phyloP scores from a whole-genome alignment of 2,797 vertebrate species.

The Rhabdophis nuchalis region DNA sequence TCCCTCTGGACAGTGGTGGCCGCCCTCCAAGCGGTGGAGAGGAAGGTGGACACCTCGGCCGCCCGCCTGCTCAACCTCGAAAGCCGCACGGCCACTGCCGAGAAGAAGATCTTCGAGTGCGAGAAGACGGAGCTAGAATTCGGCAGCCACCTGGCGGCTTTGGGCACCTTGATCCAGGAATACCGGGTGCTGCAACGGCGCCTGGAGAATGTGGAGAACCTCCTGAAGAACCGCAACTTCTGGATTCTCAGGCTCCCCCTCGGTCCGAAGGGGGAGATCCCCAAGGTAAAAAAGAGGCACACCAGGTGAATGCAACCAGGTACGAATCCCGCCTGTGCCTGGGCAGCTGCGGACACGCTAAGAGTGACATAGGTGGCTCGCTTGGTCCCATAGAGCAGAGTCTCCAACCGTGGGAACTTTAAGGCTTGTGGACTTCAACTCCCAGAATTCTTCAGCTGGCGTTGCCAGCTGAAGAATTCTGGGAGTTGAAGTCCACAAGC shows the following conservation, averaged over 20 bases:
- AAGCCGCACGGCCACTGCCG: slow-evolving; percentile 42
- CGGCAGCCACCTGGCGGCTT: slow-evolving; percentile 57
- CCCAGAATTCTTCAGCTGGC: rapidly evolving
- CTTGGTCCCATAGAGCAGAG: rapidly evolving
- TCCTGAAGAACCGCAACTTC: slow-evolving; percentile 73
- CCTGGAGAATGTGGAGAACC: slow-evolving; percentile 72
- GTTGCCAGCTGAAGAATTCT: not conserved
- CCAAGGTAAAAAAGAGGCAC: slow-evolving; percentile 58
- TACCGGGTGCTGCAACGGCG: slow-evolving; percentile 66
- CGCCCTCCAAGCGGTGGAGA: slow-evolving; percentile 61
- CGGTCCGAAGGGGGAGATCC: slow-evolving; percentile 53
- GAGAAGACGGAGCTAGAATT: slow-evolving; percentile 63
- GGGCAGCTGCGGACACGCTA: rapidly evolving
- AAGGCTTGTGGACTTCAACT: not conserved
- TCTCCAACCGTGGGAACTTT: not conserved
- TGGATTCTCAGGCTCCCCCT: slow-evolving; percentile 72
- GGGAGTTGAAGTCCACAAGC: not conserved
- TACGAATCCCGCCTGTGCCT: not conserved
- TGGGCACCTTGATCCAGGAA: slow-evolving; percentile 68
- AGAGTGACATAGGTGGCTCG: rapidly evolving
- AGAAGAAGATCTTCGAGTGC: slow-evolving; percentile 60
- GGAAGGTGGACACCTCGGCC: slow-evolving; percentile 64
- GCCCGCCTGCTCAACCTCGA: slow-evolving; percentile 63
- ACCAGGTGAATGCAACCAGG: too few relatives aligned
- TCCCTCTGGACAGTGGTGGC: slow-evolving; percentile 64